Percentiles rank a stretch among this genome's conserved stretches.
Conservation (phyloP, 2,888 invertebrate genomes). For the Acleris sparsana region DNA sequence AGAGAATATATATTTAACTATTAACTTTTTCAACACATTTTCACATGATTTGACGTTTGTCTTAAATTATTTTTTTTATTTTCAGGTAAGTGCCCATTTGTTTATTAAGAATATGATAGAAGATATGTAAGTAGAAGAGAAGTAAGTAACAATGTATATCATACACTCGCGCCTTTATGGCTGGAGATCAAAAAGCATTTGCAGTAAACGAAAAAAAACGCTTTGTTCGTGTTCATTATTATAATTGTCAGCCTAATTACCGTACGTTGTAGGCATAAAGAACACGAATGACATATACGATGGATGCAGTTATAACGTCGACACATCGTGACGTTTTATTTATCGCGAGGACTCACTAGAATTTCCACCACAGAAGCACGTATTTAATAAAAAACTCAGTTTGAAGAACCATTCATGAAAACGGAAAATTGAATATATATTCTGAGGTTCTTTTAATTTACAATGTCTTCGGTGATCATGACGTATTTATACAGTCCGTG, state of each 20-base stretch:
- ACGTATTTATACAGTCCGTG: too few species aligned
- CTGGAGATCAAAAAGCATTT: too few species aligned
- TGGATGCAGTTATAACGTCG: slow-evolving; percentile 17
- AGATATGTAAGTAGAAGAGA: slow-evolving; percentile 2
- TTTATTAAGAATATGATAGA: slow-evolving; percentile 19
- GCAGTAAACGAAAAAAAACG: not conserved
- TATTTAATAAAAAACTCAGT: not conserved
- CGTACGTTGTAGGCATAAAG: not conserved
- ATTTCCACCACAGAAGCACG: not conserved
- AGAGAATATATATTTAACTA: not conserved
- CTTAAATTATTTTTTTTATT: slow-evolving; percentile 31
- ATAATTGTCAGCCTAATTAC: slow-evolving; percentile 5
- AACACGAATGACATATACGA: slow-evolving; percentile 15
- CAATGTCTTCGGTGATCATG: too few species aligned
- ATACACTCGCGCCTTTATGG: too few species aligned
- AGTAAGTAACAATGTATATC: not conserved
- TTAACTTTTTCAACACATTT: too few species aligned
- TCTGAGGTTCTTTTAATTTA: too few species aligned
- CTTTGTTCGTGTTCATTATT: slow-evolving; percentile 1
- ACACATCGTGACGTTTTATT: slow-evolving; percentile 29
- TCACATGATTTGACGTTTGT: too few species aligned
- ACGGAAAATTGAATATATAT: too few species aligned
- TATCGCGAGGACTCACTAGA: slow-evolving; percentile 18
- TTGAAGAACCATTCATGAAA: too few species aligned
- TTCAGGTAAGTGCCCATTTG: slow-evolving; percentile 56